These are phyloP conservation scores for Campylomormyrus numenius DNA, from an alignment of 2,113 vertebrate genomes.

Conservation along the genomic window DNA sequence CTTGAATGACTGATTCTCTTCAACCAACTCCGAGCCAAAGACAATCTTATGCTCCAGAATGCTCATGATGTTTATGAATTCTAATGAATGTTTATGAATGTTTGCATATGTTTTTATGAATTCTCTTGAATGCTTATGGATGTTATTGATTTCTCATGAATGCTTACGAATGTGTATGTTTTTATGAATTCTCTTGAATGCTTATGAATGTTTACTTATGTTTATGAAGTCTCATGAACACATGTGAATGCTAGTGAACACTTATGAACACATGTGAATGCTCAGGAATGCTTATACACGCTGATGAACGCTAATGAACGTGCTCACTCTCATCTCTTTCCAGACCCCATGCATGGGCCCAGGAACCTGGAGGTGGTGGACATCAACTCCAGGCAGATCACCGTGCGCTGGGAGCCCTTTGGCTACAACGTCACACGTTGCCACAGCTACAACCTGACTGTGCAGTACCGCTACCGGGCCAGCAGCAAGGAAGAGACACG, in stretches of 20 bases:
- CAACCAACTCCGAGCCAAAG: neutral
- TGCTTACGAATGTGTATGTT: too few species aligned
- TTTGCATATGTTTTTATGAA: neutral
- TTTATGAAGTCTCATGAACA: neutral
- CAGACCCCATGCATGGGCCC: conserved; percentile 92
- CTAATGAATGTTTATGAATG: neutral
- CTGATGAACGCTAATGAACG: neutral
- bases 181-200: too few species aligned
- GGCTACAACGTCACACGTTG: conserved; percentile 95
- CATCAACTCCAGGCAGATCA: conserved; percentile 85
- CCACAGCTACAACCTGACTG: conserved; percentile 86
- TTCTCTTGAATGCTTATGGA: neutral
- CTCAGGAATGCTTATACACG: neutral
- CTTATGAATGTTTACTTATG: neutral
- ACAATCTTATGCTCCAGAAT: neutral
- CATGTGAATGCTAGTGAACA: neutral
- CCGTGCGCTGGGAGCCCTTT: conserved; percentile 86
- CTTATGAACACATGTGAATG: neutral
- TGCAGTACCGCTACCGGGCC: conserved; percentile 79
- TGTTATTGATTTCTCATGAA: neutral
- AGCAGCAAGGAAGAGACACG: conserved; percentile 72
- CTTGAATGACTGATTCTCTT: neutral
- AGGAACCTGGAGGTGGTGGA: conserved; percentile 76
- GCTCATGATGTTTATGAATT: neutral
- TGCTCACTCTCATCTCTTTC: neutral